Base-by-base conservation (phyloP, 2,888 invertebrate genomes). In the Theodoxus fluviatilis region DNA sequence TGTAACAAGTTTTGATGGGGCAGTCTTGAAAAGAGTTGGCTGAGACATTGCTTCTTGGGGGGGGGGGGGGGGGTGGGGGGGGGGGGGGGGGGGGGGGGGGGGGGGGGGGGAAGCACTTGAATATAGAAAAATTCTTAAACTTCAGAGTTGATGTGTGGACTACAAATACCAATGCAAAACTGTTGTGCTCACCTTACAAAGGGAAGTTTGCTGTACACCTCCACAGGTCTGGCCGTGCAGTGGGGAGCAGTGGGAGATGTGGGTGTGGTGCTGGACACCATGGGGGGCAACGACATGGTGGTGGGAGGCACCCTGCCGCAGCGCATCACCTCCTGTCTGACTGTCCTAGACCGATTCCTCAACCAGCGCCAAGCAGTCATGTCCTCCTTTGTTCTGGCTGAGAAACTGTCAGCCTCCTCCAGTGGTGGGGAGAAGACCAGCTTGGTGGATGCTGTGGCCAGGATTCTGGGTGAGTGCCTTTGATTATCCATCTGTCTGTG, bases 211-310 rank as follows among this genome's bases (percentile, higher is more conserved):
- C n/a, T n/a, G n/a, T n/a, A n/a, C n/a, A n/a, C n/a, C n/a, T n/a
- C 22, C 31, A 4, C 73, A 87, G 88, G 85, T 0, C 87, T 93
- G 66, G 96, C 98, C 55, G 94, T 99, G 80, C 98, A 99, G 88
- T 99, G 98, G 98, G 99, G 99, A 78, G 98, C 98, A 73, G 94
- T 99, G 83, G 98, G 97, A 71, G 98, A 99, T 87, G 97, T 97
- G 55, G 98, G 98, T 68, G 90, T 98, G 70, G 91, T 98, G 73
- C 88, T 94, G 83, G 95, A 96, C 82, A 93, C 92, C 63, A 93
- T 96, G 91, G 90, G 95, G 63, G 94, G 81, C 69, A 96, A 96
- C 87, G 94, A 95, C 67, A 92, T 93, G 0, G 94, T 94, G 79
- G 93, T 98, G 77, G 96, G 96, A 73, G 98, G 98, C 75, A 98